phyloP scores from a whole-genome alignment of 2,797 vertebrate genomes.

The Rhinella marina region DNA sequence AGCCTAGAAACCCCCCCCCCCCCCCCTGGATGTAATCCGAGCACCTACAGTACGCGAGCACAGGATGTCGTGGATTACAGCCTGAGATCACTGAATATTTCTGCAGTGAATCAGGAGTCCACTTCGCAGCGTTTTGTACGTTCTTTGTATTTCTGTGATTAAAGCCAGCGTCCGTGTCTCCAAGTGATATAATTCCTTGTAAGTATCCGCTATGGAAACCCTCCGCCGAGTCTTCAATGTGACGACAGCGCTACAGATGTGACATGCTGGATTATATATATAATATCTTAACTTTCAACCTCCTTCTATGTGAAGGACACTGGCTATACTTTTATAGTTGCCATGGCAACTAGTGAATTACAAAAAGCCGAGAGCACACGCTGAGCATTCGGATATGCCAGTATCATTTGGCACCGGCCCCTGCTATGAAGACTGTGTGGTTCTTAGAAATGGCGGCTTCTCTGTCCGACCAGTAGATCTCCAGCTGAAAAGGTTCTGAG shows the following conservation, averaged over 20 bases:
- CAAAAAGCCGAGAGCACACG: slow-evolving; percentile 32
- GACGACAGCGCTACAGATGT: not conserved
- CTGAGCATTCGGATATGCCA: slow-evolving; percentile 38
- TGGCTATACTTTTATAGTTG: slow-evolving; percentile 49
- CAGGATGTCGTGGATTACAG: slow-evolving; percentile 51
- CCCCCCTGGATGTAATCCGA: slow-evolving; percentile 36
- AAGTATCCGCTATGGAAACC: not conserved
- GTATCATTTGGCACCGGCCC: slow-evolving; percentile 41
- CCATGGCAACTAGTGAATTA: slow-evolving; percentile 39
- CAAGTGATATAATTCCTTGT: not conserved
- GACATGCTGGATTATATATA: not conserved
- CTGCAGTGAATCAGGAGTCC: slow-evolving; percentile 39
- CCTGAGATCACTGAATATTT: slow-evolving; percentile 53
- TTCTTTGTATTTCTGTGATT: slow-evolving; percentile 30
- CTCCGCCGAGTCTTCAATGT: not conserved
- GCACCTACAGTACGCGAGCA: slow-evolving; percentile 13
- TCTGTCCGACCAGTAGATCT: not conserved
- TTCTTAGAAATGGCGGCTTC: slow-evolving; percentile 2
- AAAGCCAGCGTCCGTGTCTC: not conserved
- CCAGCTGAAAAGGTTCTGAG: not conserved
- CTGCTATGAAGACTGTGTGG: not conserved
- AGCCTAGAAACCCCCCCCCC: too few relatives aligned
- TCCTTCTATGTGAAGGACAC: slow-evolving; percentile 27
- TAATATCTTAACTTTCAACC: slow-evolving; percentile 1
- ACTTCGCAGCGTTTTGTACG: not conserved